Evolutionary conservation across 2,797 vertebrate species (phyloP), one percentile per base, ranked within the genome.

Genomic region (Danio albolineatus): DNA sequence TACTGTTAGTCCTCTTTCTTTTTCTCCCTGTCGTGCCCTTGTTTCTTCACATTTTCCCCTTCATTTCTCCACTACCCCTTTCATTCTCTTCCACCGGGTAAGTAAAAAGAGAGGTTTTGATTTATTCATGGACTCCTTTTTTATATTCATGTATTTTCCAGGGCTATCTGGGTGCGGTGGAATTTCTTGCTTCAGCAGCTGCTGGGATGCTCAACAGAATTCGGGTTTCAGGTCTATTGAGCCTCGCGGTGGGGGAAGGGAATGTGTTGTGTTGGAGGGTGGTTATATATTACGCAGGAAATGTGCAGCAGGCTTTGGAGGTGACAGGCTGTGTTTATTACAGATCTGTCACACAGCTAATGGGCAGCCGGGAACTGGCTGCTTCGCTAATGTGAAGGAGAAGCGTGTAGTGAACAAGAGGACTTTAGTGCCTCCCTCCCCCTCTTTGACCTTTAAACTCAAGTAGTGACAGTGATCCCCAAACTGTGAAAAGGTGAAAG

Each of bases 251-350:
- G 84, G 86, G 81, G 79, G 83, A 80, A 82, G 80, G 79, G 76
- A 79, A 38, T 72, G 85, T 83, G 78, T 82, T 28, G 28, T 28
- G 85, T 73, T 84, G 82, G 85, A 73, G 72, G 62, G 28, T 41
- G 65, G 91, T 92, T 91, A 89, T 93, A 91, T 93, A 91, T 93
- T 93, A 89, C 90, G 84, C 91, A 88, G 94, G 92, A 92, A 93
- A 93, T 92, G 92, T 91, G 91, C 91, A 90, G 91, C 90, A 91
- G 91, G 90, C 91, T 93, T 93, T 92, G 91, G 93, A 93, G 92
- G 92, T 93, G 93, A 94, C 93, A 92, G 93, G 90, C 91, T 93
- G 92, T 93, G 93, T 94, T 95, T 94, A 94, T 94, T 94, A 94
- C 92, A 91, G 93, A 93, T 94, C 93, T 94, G 91, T 94, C 93